phyloP scores from a whole-genome alignment of 2,888 invertebrate species.

The Eristalis pertinax region DNA sequence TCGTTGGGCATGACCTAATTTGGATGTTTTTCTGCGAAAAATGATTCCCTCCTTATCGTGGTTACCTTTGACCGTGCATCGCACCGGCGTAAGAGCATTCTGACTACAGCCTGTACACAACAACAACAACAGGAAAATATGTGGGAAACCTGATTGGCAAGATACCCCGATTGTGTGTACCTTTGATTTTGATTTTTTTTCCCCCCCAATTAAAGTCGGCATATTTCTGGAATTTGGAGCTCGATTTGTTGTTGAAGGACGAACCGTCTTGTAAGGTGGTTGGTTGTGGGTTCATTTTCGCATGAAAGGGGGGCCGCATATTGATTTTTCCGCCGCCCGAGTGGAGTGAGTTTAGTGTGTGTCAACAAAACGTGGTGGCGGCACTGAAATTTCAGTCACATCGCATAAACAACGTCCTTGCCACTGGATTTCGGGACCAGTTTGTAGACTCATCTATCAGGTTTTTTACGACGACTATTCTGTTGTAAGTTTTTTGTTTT shows the following conservation, averaged over 20 bases:
- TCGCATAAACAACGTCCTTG: slow-evolving; percentile 22
- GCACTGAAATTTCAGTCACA: not conserved
- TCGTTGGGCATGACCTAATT: slow-evolving; percentile 44
- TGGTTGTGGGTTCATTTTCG: not conserved
- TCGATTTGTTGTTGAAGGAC: not conserved
- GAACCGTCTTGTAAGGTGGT: not conserved
- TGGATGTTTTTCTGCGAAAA: slow-evolving; percentile 27
- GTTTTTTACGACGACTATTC: not conserved
- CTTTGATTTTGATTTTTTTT: slow-evolving; percentile 9
- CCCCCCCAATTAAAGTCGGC: not conserved
- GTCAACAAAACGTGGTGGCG: slow-evolving; percentile 4
- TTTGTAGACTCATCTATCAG: not conserved
- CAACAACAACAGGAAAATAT: slow-evolving; percentile 51
- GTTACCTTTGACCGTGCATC: slow-evolving; percentile 55
- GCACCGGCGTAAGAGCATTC: slow-evolving; percentile 62
- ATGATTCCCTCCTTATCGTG: slow-evolving; percentile 46
- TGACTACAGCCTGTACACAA: not conserved
- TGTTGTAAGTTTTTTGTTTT: not conserved
- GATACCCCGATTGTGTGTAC: slow-evolving; percentile 10
- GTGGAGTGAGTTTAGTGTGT: not conserved
- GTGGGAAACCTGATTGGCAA: slow-evolving; percentile 28
- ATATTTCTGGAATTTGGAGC: not conserved
- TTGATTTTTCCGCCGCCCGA: slow-evolving; percentile 21
- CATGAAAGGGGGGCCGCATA: not conserved
- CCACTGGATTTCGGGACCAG: not conserved